Percentiles rank a stretch among this genome's conserved stretches.
Conservation (phyloP, 2,797 vertebrate species). For the Neoniphon sammara region DNA sequence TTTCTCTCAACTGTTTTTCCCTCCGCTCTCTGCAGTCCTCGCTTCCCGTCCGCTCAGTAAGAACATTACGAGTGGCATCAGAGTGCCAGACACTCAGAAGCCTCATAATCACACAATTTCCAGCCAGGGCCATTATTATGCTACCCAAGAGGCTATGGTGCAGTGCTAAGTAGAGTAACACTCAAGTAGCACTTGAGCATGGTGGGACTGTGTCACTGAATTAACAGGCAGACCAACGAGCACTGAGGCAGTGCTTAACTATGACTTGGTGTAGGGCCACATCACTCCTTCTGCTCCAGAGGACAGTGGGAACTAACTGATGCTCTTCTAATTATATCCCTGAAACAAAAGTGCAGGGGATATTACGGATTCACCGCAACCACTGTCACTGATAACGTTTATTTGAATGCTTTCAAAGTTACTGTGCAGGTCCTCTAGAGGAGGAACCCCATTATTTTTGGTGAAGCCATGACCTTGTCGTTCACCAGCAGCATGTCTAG, state of each 20-base stretch:
- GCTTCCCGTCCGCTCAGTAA: not conserved
- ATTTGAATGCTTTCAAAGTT: too few relatives aligned
- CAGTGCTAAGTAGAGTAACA: not conserved
- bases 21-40: not conserved
- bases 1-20: not conserved
- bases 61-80: not conserved
- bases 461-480: too few relatives aligned
- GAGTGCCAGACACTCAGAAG: not conserved
- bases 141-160: not conserved
- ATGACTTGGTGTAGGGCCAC: not conserved
- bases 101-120: not conserved
- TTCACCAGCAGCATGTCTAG: too few relatives aligned
- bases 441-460: too few relatives aligned
- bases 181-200: not conserved
- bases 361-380: too few relatives aligned
- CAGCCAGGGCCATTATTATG: not conserved
- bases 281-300: not conserved
- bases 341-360: too few relatives aligned
- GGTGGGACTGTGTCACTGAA: not conserved
- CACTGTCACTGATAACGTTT: too few relatives aligned
- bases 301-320: not conserved
- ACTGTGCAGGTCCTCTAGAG: too few relatives aligned
- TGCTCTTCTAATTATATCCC: not conserved
- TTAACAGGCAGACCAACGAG: not conserved
- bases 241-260: not conserved